Evolutionary conservation across 2,888 invertebrate genomes (phyloP), one percentile per base, ranked within the genome.

Genomic region (Chydorus sphaericus): DNA sequence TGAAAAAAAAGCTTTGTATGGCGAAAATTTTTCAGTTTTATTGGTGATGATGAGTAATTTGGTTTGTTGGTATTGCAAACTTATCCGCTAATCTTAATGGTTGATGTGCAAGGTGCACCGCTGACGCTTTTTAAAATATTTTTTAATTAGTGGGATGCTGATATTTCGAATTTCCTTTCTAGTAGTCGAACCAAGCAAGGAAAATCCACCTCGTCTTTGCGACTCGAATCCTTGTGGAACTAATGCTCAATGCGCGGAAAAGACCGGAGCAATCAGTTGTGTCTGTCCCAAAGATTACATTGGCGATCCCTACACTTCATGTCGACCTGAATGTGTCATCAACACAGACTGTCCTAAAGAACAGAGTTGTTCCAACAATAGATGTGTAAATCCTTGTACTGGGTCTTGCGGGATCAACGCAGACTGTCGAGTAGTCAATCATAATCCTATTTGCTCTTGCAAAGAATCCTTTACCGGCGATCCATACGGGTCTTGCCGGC

Each of bases 141-240:
- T n/a, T n/a, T n/a, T n/a, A n/a, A n/a, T n/a, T n/a, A n/a, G n/a
- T n/a, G n/a, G n/a, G n/a, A n/a, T n/a, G n/a, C n/a, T n/a, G n/a
- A n/a, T n/a, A n/a, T n/a, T n/a, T n/a, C n/a, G n/a, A n/a, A n/a
- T n/a, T n/a, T n/a, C n/a, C n/a, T n/a, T n/a, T n/a, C n/a, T n/a
- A n/a, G n/a, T 49, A 49, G 49, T 49, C 10, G 52, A 52, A 52
- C 52, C 52, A 6, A n/a, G 8, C 6, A 20, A 33, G 16, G 52
- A 33, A 10, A 18, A 52, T 16, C 52, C 52, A 39, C 44, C 28
- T 7, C 80, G 66, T 54, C 68, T 68, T 7, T 88, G 88, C 66
- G 44, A 54, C 18, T 87, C 88, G 52, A 85, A 85, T 23, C 87
- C 88, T 0, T 90, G 89, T 65, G 89, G 89, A 20, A 83, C 85